A percentile compares a stretch with the other conserved stretches of the same genome.
Evolutionary conservation across 2,797 vertebrate species (phyloP).

Genomic region (Tiaroga cobitis): DNA sequence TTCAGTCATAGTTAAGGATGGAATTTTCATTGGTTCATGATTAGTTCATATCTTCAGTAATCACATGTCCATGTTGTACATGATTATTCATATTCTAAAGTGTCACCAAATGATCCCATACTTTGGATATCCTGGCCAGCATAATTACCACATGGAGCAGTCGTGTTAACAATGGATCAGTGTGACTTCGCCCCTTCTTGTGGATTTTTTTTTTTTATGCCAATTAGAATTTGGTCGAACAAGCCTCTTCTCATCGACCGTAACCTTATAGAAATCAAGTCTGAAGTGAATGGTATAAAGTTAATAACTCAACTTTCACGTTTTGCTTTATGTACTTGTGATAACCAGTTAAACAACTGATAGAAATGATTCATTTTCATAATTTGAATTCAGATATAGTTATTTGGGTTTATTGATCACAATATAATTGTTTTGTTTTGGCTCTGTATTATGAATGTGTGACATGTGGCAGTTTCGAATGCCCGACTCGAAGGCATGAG

Average conservation of each 20-base stretch:
- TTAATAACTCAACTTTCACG: too few species aligned
- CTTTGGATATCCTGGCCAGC: background rate
- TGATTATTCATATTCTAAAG: too few species aligned
- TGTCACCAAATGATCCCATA: background rate
- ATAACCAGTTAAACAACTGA: background rate
- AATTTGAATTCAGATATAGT: background rate
- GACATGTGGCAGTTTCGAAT: background rate
- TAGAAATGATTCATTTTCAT: background rate
- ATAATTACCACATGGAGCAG: background rate
- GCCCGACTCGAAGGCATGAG: too few species aligned
- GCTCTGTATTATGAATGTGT: background rate
- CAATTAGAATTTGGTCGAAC: background rate
- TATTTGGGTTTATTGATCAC: background rate
- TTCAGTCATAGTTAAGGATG: too few species aligned
- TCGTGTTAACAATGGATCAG: background rate
- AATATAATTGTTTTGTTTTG: background rate
- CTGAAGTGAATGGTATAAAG: background rate
- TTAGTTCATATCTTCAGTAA: too few species aligned
- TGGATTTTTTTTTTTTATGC: too few species aligned
- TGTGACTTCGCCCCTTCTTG: background rate
- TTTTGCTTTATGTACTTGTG: too few species aligned
- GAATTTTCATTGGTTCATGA: too few species aligned
- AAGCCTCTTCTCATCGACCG: background rate
- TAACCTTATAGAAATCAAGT: background rate
- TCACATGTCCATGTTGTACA: too few species aligned